Percentiles rank a stretch among this genome's conserved stretches.
phyloP scores from a whole-genome alignment of 2,888 invertebrate genomes.

The Thera britannica region DNA sequence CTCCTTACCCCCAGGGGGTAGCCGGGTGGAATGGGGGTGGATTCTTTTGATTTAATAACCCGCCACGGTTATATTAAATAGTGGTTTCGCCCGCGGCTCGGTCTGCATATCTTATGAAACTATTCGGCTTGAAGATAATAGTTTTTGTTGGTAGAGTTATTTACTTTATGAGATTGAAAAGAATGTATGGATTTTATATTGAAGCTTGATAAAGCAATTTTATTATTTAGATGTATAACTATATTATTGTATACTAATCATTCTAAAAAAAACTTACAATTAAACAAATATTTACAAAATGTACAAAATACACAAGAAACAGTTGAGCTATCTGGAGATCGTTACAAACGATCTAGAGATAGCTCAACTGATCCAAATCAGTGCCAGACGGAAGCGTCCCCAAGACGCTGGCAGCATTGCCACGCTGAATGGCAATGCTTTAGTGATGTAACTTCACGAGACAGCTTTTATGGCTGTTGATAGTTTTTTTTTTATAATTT shows the following conservation, averaged over 20 bases:
- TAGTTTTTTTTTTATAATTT: neutral
- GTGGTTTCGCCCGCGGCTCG: constrained; percentile 41
- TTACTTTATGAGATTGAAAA: constrained; percentile 30
- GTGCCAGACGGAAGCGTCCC: no score
- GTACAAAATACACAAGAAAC: no score
- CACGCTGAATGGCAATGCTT: no score
- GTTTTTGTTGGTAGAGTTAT: constrained; percentile 31
- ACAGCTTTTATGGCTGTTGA: neutral
- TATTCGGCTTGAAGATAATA: constrained; percentile 40
- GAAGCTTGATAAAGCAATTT: constrained; percentile 15
- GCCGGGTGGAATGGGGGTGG: constrained; percentile 18
- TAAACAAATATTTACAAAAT: no score
- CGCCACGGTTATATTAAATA: constrained; percentile 45
- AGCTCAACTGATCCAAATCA: no score
- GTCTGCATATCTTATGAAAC: constrained; percentile 39
- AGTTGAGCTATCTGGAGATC: no score
- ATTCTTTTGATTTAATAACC: constrained; percentile 48
- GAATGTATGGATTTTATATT: constrained; percentile 31
- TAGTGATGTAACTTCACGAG: neutral
- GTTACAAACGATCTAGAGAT: no score
- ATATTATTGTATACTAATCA: no score
- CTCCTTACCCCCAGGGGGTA: constrained; percentile 13
- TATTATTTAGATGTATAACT: constrained; percentile 11
- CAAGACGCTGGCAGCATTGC: no score
- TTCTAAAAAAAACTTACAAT: no score